Conservation (phyloP, 2,113 vertebrate genomes). For the Tychaedon coryphoeus region DNA sequence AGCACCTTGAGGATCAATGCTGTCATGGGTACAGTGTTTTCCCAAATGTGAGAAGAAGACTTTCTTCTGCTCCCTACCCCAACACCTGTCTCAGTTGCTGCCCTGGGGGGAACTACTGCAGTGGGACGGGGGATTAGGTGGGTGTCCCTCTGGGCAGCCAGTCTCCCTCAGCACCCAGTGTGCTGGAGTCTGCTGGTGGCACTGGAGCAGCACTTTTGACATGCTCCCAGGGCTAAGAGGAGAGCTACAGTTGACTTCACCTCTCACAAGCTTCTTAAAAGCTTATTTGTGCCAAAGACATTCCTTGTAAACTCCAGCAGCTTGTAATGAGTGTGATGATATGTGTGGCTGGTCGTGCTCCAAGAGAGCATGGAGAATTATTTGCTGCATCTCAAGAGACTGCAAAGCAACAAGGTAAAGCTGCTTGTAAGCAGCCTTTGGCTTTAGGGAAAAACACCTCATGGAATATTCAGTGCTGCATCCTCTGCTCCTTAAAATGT, state of each 20-base stretch:
- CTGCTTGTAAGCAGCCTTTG: background rate
- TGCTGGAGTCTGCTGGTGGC: background rate
- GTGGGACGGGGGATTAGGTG: background rate
- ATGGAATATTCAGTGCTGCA: background rate
- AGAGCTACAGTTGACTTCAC: background rate
- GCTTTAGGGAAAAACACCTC: conserved; percentile 3
- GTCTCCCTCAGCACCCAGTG: background rate
- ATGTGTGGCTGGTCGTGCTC: background rate
- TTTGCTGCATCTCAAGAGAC: background rate
- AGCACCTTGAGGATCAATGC: background rate
- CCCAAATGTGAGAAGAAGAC: background rate
- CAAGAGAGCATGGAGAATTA: background rate
- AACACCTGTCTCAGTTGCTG: background rate
- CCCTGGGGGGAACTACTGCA: background rate
- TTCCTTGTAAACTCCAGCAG: background rate
- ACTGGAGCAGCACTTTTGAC: background rate
- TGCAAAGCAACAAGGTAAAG: background rate
- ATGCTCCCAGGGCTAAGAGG: background rate
- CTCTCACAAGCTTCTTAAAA: background rate
- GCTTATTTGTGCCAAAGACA: conserved; percentile 15
- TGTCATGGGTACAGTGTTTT: accelerated
- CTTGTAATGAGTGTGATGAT: background rate
- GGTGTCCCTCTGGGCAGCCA: background rate
- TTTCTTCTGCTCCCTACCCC: background rate
- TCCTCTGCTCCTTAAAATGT: background rate